Percentiles rank a stretch among this genome's conserved stretches.
phyloP scores from a whole-genome alignment of 2,113 vertebrate species.

The Bettongia penicillata region DNA sequence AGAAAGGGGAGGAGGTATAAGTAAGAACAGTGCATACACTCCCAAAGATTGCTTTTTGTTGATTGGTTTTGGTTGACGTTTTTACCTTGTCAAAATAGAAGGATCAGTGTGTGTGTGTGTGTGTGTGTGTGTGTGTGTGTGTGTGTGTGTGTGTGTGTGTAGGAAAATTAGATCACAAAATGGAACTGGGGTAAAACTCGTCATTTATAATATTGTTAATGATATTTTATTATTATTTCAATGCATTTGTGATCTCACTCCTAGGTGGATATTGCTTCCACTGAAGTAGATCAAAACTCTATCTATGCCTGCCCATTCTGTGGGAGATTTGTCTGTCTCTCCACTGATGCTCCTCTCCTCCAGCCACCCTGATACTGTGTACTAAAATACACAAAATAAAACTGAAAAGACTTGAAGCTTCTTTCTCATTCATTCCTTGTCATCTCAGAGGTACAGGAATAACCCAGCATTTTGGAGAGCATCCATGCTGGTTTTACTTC shows the following conservation, averaged over 20 bases:
- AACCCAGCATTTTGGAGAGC: too few relatives aligned
- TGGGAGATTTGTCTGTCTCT: background rate
- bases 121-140: too few relatives aligned
- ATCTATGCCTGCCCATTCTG: background rate
- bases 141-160: too few relatives aligned
- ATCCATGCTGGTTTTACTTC: background rate
- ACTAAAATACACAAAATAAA: background rate
- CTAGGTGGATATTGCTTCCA: background rate
- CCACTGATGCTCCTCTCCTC: background rate
- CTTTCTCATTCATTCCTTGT: too few relatives aligned
- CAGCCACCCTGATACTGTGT: background rate
- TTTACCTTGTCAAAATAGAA: background rate
- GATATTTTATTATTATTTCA: too few relatives aligned
- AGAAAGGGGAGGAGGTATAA: background rate
- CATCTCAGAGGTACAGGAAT: too few relatives aligned
- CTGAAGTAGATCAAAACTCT: background rate
- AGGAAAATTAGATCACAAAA: background rate
- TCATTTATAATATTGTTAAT: background rate
- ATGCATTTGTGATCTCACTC: background rate
- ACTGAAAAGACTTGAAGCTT: background rate
- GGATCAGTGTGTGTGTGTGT: too few relatives aligned
- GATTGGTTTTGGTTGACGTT: background rate
- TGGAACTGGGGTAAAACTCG: background rate
- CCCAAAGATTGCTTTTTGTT: background rate
- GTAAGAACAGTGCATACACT: too few relatives aligned